Percentiles rank a stretch among this genome's conserved stretches.
phyloP scores from a whole-genome alignment of 1,140 invertebrate species.

The Drosophila orosa region DNA sequence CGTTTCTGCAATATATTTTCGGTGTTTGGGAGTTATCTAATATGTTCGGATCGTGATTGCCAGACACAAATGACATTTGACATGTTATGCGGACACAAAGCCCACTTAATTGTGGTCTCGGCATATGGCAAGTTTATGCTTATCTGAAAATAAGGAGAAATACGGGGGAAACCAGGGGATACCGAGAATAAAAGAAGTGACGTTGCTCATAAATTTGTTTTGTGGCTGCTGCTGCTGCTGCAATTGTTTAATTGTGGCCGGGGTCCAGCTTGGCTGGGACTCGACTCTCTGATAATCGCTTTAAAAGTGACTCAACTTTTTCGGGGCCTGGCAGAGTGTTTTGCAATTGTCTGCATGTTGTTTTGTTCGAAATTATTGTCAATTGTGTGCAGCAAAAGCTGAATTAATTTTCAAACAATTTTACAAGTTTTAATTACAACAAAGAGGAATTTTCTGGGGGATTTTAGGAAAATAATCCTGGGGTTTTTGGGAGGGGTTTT shows the following conservation, averaged over 20 bases:
- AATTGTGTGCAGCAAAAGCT: conserved; percentile 68
- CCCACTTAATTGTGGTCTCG: conserved; percentile 41
- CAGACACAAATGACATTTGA: conserved; percentile 80
- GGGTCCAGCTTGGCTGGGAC: conserved; percentile 30
- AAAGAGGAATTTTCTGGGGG: conserved; percentile 22
- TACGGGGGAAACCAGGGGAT: conserved; percentile 6
- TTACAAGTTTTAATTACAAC: conserved; percentile 71
- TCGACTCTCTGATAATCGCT: conserved; percentile 30
- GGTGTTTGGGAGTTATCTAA: conserved; percentile 64
- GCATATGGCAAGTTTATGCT: conserved; percentile 45
- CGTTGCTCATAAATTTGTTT: conserved; percentile 68
- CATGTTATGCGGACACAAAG: conserved; percentile 66
- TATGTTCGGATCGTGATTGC: conserved; percentile 65
- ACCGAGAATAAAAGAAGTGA: conserved; percentile 49
- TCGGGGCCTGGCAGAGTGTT: conserved; percentile 47
- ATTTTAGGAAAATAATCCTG: background rate
- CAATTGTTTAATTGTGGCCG: conserved; percentile 79
- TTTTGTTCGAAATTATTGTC: conserved; percentile 70
- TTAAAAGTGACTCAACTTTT: conserved; percentile 53
- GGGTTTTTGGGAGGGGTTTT: background rate
- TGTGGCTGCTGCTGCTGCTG: conserved; percentile 40
- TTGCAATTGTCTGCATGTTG: conserved; percentile 43
- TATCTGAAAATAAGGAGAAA: conserved; percentile 39
- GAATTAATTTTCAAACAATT: conserved; percentile 66
- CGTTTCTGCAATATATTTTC: conserved; percentile 20